Evolutionary conservation across 2,888 invertebrate genomes (phyloP).

Genomic region (Platerodrilus igneus): DNA sequence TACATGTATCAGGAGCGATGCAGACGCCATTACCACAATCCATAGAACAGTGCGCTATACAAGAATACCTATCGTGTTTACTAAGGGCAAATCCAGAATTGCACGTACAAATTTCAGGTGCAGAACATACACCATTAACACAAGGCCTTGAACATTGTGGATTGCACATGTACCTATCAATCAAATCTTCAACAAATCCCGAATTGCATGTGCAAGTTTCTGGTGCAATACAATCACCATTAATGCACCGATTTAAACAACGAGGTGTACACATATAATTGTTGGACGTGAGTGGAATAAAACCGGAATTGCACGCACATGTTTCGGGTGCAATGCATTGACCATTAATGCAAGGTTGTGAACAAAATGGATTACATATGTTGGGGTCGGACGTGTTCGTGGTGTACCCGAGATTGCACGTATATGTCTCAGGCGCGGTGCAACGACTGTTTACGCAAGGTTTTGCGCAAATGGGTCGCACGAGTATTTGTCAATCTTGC

Average conservation of each 20-base stretch:
- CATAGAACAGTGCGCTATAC: slow-evolving; percentile 10
- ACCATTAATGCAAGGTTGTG: slow-evolving; percentile 40
- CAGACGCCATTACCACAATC: slow-evolving; percentile 15
- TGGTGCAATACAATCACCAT: slow-evolving; percentile 41
- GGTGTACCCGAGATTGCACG: slow-evolving; percentile 33
- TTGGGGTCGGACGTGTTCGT: slow-evolving; percentile 19
- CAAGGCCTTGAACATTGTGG: too few species aligned
- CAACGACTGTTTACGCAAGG: slow-evolving; percentile 25
- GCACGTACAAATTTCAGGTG: too few species aligned
- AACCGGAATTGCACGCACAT: too few species aligned
- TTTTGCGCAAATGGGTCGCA: slow-evolving; percentile 25
- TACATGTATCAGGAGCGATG: slow-evolving; percentile 41
- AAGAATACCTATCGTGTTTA: slow-evolving; percentile 27
- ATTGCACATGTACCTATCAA: too few species aligned
- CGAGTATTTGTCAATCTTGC: slow-evolving; percentile 39
- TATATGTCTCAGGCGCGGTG: slow-evolving; percentile 39
- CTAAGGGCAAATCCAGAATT: too few species aligned
- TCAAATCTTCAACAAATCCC: too few species aligned
- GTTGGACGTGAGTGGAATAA: too few species aligned
- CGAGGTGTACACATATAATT: too few species aligned
- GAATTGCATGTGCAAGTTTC: slow-evolving; percentile 43
- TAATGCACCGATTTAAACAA: too few species aligned
- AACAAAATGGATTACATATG: slow-evolving; percentile 29
- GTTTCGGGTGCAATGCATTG: slow-evolving; percentile 44
- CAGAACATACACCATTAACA: too few species aligned